phyloP scores from a whole-genome alignment of 2,113 vertebrate species.

The Galemys pyrenaicus region DNA sequence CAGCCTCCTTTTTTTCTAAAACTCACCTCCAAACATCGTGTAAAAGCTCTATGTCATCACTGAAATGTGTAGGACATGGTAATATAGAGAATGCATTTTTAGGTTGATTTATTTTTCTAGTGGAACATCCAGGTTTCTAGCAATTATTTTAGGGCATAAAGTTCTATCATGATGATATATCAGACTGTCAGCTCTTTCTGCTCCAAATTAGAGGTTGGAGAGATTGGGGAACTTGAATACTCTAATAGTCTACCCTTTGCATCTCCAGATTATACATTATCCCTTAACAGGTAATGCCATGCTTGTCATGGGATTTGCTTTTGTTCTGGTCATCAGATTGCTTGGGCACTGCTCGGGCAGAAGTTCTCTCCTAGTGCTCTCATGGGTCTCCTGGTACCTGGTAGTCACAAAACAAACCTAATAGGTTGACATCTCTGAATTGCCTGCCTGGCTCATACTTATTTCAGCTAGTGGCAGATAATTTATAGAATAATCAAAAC shows the following conservation, averaged over 20 bases:
- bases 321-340: not conserved
- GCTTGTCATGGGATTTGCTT: not conserved
- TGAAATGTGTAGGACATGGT: slow-evolving; percentile 24
- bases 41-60: not conserved
- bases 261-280: not conserved
- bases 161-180: slow-evolving; percentile 58
- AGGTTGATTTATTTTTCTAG: slow-evolving; percentile 68
- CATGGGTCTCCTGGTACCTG: not conserved
- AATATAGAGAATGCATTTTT: slow-evolving; percentile 34
- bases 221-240: slow-evolving; percentile 29
- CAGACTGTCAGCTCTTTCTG: slow-evolving; percentile 57
- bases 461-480: not conserved
- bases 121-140: slow-evolving; percentile 50
- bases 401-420: not conserved
- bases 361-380: not conserved
- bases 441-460: not conserved
- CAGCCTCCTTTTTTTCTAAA: slow-evolving; percentile 32
- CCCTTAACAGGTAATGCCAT: not conserved
- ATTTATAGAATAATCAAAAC: not conserved
- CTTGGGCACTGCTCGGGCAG: not conserved
- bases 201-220: slow-evolving; percentile 51
- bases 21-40: not conserved
- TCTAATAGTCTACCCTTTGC: not conserved
- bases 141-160: slow-evolving; percentile 67
- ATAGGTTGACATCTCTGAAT: not conserved